Evolutionary conservation across 1,140 invertebrate genomes (phyloP), one percentile per base, ranked within the genome.

Genomic region (Drepana arcuata): DNA sequence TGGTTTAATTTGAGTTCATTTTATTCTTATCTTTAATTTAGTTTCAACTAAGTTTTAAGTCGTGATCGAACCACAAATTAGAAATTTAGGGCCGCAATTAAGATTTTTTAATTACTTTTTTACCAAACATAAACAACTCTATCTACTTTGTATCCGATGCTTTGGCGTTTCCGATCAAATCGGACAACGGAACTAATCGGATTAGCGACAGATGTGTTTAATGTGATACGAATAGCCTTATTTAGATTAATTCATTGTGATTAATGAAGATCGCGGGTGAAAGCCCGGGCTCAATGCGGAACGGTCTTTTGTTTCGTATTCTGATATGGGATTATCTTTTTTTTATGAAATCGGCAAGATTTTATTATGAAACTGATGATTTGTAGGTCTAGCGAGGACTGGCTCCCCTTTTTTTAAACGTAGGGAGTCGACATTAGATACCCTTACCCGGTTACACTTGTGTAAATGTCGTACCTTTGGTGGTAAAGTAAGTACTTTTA

Each of bases 221-320:
- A 43, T 45, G 46, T n/a, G 32, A 37, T 46, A 26, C 31, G 34
- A 18, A 32, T 12, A 16, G 10, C 23, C 43, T 50, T 44, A 50
- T 60, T 66, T 37, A 62, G 52, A 62, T 62, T 51, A 45, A 57
- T 62, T 51, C 44, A 29, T 28, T 45, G 54, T 62, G 55, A 62
- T 66, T 66, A 62, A 66, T 66, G 49, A 60, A 50, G 38, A 38
- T 48, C 32, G 33, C 21, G 45, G 62, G n/a, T 44, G 62, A 62
- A 62, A 62, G 62, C 47, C 13, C 9, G n/a, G 25, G 25, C 21
- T 32, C 34, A 28, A 46, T 31, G 31, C 29, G 16, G n/a, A n/a
- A n/a, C n/a, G n/a, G n/a, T 16, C 36, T 39, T 51, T 62, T 57
- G 47, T 57, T 39, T 41, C 27, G 24, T 24, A 14, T 11, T 15